Evolutionary conservation across 2,888 invertebrate genomes (phyloP), one percentile per base, ranked within the genome.

Genomic region (Archips crataeganus): DNA sequence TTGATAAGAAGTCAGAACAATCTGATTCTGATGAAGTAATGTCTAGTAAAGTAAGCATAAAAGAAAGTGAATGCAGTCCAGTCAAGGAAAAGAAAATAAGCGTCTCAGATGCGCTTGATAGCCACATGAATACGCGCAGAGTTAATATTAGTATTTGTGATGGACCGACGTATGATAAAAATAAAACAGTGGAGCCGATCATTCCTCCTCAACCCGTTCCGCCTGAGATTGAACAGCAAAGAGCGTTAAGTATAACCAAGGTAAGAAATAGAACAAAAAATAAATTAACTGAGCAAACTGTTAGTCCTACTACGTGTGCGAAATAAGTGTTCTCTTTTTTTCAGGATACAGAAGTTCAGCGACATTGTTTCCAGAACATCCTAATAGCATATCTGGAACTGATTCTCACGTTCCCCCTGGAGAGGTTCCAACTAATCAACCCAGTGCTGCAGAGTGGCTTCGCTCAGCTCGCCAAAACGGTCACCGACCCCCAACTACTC

Each of bases 301-400:
- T 23, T 54, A 23, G 15, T 54, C 32, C 57, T 32, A 57, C 23
- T 32, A 23, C 61, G 67, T 34, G 42, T 51, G 32, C 51, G 49
- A 51, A 36, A 64, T 42, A 39, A 51, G 32, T 69, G n/a, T n/a
- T 45, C 8, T 9, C 13, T 34, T 75, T 70, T 63, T 81, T 85
- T 80, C 91, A 97, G 97, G 97, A 99, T 87, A 96, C 97, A 70
- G 98, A 98, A 84, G 98, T 98, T 23, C 97, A 97, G 84, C 95
- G 97, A 76, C 96, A 96, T 71, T 97, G 98, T 32, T 96, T 98
- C 93, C 97, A 98, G 42, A 98, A 98, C 88, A 96, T 98, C 80
- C 95, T 99, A 80, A 97, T 97, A 86, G 97, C 98, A 34, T 97
- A 98, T 77, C 96, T 99, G 85, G 98, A 98, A 85, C 94, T 98